These are phyloP conservation scores for Portevinia maculata DNA, from an alignment of 2,888 invertebrate species.

Conservation along the genomic window DNA sequence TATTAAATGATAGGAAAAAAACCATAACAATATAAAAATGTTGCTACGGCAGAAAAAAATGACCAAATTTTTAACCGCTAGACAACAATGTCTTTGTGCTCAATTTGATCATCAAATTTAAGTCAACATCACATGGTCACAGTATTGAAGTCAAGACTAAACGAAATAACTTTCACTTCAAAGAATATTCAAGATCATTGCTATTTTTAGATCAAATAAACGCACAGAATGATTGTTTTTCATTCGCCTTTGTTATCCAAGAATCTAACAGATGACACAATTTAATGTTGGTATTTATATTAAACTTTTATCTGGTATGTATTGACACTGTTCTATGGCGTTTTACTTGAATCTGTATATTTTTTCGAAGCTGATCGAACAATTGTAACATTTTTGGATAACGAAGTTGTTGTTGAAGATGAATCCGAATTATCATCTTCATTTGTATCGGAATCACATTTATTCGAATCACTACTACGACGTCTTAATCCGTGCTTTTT, in stretches of 20 bases:
- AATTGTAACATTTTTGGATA: conserved; percentile 75
- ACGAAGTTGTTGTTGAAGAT: conserved; percentile 73
- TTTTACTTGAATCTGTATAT: conserved; percentile 81
- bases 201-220: conserved; percentile 45
- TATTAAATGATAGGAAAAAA: too few species aligned
- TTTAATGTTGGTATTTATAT: background rate
- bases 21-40: too few species aligned
- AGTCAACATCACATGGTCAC: conserved; percentile 69
- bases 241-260: conserved; percentile 13
- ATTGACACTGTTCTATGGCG: background rate
- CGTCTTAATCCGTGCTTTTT: conserved; percentile 41
- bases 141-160: conserved; percentile 35
- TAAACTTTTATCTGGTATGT: conserved; percentile 32
- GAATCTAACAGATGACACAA: conserved; percentile 15
- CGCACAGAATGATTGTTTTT: background rate
- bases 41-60: too few species aligned
- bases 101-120: conserved; percentile 49
- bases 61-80: background rate
- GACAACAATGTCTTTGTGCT: conserved; percentile 20
- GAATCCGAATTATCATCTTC: conserved; percentile 51
- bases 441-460: conserved; percentile 56
- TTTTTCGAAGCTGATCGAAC: conserved; percentile 78
- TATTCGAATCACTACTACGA: conserved; percentile 51
- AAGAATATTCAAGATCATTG: conserved; percentile 49
- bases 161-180: conserved; percentile 65